These are phyloP conservation scores for Himalopsyche phryganea DNA, from an alignment of 1,140 invertebrate species.

Conservation along the genomic window DNA sequence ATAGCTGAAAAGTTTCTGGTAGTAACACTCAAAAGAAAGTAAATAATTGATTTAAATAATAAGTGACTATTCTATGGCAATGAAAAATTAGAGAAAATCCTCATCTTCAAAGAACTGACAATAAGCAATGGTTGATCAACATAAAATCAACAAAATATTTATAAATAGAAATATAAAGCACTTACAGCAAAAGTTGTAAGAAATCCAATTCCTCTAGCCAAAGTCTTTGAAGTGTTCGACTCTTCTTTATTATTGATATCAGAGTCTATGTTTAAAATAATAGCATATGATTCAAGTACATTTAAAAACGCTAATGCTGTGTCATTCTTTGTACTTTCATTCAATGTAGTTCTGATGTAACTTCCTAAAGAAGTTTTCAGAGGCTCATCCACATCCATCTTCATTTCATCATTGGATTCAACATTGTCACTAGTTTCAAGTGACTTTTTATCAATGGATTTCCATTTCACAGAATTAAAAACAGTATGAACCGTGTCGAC, in stretches of 20 bases:
- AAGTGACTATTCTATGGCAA: too few relatives aligned
- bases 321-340: neutral
- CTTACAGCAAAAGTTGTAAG: constrained; percentile 17
- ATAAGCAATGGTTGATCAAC: too few relatives aligned
- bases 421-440: neutral
- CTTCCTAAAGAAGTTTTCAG: too few relatives aligned
- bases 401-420: constrained; percentile 7
- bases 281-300: constrained; percentile 3
- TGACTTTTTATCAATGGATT: neutral
- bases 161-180: too few relatives aligned
- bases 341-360: too few relatives aligned
- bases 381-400: constrained; percentile 5
- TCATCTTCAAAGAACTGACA: neutral
- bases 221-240: constrained; percentile 12
- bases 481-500: neutral
- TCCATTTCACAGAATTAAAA: constrained; percentile 16
- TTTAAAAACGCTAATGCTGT: constrained; percentile 6
- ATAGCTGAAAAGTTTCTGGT: too few relatives aligned
- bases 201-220: constrained; percentile 13
- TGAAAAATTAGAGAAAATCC: too few relatives aligned
- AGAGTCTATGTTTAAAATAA: constrained; percentile 1
- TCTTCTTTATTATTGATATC: neutral
- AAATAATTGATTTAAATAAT: too few relatives aligned
- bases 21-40: too few relatives aligned
- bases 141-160: too few relatives aligned